A percentile compares a stretch with the other conserved stretches of the same genome.
phyloP scores from a whole-genome alignment of 2,888 invertebrate species.

The Agonopterix alstromeriana region DNA sequence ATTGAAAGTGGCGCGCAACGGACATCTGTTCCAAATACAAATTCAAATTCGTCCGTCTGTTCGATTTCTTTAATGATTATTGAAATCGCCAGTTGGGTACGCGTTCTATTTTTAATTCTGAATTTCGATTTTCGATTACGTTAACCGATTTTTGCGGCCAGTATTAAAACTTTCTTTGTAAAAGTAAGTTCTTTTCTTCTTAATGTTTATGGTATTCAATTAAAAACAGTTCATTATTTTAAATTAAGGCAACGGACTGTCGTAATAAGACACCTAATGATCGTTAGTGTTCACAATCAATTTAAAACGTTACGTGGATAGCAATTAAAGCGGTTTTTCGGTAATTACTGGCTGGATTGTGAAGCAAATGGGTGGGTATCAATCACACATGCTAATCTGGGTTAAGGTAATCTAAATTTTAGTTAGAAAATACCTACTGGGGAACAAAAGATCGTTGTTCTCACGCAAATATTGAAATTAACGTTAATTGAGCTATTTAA shows the following conservation, averaged over 20 bases:
- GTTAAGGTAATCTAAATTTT: too few relatives aligned
- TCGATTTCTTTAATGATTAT: conserved; percentile 64
- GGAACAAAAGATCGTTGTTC: too few relatives aligned
- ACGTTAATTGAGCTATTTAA: too few relatives aligned
- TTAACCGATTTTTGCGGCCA: background rate
- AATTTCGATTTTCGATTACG: conserved; percentile 27
- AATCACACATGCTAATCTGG: conserved; percentile 20
- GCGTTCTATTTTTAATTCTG: conserved; percentile 56
- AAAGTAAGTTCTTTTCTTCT: background rate
- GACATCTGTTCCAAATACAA: conserved; percentile 46
- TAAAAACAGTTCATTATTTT: conserved; percentile 19
- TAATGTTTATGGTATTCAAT: background rate
- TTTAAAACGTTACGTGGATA: conserved; percentile 29
- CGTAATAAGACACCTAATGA: conserved; percentile 38
- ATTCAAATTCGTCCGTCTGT: conserved; percentile 43
- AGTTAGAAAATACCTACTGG: too few relatives aligned
- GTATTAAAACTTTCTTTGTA: background rate
- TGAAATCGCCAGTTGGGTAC: conserved; percentile 58
- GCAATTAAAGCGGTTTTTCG: conserved; percentile 55
- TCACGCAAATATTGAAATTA: too few relatives aligned
- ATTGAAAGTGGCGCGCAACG: conserved; percentile 37
- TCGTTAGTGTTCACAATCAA: conserved; percentile 37
- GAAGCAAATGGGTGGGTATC: conserved; percentile 24
- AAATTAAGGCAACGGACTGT: conserved; percentile 26
- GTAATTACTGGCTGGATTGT: conserved; percentile 33